Percentiles rank a stretch among this genome's conserved stretches.
Evolutionary conservation across 2,113 vertebrate species (phyloP).

Genomic region (Chaenocephalus aceratus): DNA sequence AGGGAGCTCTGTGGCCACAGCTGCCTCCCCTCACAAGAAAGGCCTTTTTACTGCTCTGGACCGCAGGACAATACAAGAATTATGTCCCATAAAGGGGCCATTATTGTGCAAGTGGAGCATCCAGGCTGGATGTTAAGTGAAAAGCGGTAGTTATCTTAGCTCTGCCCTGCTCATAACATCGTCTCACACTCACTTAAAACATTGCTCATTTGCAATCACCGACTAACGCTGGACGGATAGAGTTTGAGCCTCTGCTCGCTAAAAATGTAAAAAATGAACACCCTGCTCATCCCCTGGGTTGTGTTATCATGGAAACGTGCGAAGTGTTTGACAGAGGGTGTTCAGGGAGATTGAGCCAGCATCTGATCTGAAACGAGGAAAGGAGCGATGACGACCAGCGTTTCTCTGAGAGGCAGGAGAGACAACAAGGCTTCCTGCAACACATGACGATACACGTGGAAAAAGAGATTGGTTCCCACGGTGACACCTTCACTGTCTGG

Average conservation of each 20-base stretch:
- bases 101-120: slow-evolving; percentile 32
- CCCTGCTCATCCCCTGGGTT: slow-evolving; percentile 17
- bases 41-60: slow-evolving; percentile 48
- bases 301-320: slow-evolving; percentile 67
- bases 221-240: slow-evolving; percentile 10
- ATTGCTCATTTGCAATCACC: slow-evolving; percentile 19
- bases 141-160: slow-evolving; percentile 32
- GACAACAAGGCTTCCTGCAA: slow-evolving; percentile 25
- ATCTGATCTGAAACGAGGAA: slow-evolving; percentile 17
- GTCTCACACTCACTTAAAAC: slow-evolving; percentile 13
- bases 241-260: slow-evolving; percentile 33
- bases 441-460: slow-evolving; percentile 27
- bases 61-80: slow-evolving; percentile 51
- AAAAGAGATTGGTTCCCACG: slow-evolving; percentile 18
- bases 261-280: slow-evolving; percentile 7
- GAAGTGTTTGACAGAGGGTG: slow-evolving; percentile 73
- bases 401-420: slow-evolving; percentile 31
- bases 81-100: slow-evolving; percentile 42
- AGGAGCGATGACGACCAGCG: slow-evolving; percentile 15
- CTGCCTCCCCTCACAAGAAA: slow-evolving; percentile 64
- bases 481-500: slow-evolving; percentile 3
- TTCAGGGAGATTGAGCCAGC: slow-evolving; percentile 43
- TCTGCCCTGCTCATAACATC: slow-evolving; percentile 16
- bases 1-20: slow-evolving; percentile 70
- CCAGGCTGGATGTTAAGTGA: slow-evolving; percentile 34